Evolutionary conservation across 2,888 invertebrate genomes (phyloP).

Genomic region (Eupithecia insigniata): DNA sequence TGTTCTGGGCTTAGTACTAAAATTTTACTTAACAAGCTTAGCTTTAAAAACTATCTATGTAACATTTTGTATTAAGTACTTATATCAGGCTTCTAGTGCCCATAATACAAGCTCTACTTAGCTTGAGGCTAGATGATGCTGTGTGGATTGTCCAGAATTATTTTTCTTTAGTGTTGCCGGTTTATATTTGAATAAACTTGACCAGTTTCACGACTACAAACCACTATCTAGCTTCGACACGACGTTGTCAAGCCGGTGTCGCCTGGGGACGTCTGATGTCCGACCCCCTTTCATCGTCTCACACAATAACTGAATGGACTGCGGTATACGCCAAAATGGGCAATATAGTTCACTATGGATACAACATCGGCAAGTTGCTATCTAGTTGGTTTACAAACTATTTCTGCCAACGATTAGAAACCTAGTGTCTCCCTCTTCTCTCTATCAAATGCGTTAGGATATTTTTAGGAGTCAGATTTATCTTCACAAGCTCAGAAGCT

Average conservation of each 20-base stretch:
- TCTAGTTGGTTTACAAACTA: not conserved
- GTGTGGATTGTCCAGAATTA: too few relatives aligned
- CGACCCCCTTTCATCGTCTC: conserved; percentile 25
- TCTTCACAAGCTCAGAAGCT: not conserved
- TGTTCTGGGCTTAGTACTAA: not conserved
- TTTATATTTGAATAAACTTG: not conserved
- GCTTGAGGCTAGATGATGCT: too few relatives aligned
- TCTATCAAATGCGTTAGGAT: not conserved
- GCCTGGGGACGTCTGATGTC: conserved; percentile 21
- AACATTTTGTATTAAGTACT: too few relatives aligned
- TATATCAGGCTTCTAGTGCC: too few relatives aligned
- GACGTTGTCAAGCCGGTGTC: conserved; percentile 12
- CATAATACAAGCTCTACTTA: too few relatives aligned
- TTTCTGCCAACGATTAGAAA: not conserved
- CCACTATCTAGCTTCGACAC: conserved; percentile 4
- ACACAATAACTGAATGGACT: conserved; percentile 23
- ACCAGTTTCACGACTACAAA: conserved; percentile 5
- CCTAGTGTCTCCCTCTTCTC: not conserved
- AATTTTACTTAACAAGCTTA: not conserved
- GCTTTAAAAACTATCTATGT: too few relatives aligned
- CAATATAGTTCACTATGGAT: not conserved
- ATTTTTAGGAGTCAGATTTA: not conserved
- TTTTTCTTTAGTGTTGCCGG: not conserved
- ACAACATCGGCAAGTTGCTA: not conserved
- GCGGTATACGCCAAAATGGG: conserved; percentile 7